A percentile compares a stretch with the other conserved stretches of the same genome.
Conservation (phyloP, 2,113 vertebrate species). For the Cryptoleucopteryx plumbea region DNA sequence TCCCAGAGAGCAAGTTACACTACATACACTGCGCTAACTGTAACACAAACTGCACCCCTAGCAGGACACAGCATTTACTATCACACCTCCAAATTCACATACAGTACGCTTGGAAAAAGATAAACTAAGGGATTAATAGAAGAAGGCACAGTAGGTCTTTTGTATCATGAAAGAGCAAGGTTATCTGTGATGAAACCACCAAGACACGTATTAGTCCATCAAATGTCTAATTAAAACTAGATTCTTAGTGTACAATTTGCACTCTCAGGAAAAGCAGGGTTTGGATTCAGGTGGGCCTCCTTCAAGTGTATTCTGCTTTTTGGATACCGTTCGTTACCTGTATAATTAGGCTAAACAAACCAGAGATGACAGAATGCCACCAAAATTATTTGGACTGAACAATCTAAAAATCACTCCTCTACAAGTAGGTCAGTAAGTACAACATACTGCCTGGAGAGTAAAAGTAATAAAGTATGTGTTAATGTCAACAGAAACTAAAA, state of each 20-base stretch:
- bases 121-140: neutral
- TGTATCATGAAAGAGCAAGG: neutral
- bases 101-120: neutral
- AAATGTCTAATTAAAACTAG: neutral
- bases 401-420: neutral
- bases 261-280: neutral
- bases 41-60: neutral
- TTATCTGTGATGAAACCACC: neutral
- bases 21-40: neutral
- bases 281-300: neutral
- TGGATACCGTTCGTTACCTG: neutral
- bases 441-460: neutral
- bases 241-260: neutral
- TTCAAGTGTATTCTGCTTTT: neutral
- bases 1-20: neutral
- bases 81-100: neutral
- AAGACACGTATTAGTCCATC: neutral
- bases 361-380: neutral
- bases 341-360: neutral
- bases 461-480: neutral
- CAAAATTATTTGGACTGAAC: neutral
- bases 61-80: neutral
- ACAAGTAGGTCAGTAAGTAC: neutral
- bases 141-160: constrained; percentile 7
- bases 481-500: neutral